Evolutionary conservation across 2,113 vertebrate genomes (phyloP).

Genomic region (Rhinolophus ferrumequinum): DNA sequence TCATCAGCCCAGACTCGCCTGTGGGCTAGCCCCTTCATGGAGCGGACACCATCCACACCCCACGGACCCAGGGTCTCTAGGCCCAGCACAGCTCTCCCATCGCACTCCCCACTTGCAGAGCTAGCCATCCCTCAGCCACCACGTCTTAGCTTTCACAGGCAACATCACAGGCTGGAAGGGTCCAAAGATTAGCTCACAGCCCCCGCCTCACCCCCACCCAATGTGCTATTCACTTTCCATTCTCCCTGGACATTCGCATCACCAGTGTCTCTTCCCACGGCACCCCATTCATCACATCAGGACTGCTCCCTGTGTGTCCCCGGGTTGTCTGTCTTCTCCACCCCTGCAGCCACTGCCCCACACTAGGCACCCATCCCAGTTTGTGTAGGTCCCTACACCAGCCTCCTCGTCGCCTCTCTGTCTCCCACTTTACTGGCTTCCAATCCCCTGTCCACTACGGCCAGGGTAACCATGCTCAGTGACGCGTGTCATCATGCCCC

Average conservation of each 20-base stretch:
- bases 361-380: fast-evolving
- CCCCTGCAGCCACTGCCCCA: fast-evolving
- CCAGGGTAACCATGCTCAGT: neutral
- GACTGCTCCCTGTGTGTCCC: fast-evolving
- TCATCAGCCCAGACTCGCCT: neutral
- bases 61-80: fast-evolving
- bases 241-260: fast-evolving
- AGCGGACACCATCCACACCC: fast-evolving
- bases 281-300: fast-evolving
- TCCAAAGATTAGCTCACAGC: neutral
- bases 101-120: neutral
- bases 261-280: neutral
- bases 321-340: neutral
- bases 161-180: neutral
- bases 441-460: fast-evolving
- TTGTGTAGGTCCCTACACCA: neutral
- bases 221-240: neutral
- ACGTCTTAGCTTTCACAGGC: neutral
- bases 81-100: fast-evolving
- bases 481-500: fast-evolving
- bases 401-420: neutral
- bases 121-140: fast-evolving
- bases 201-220: fast-evolving
- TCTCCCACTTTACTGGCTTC: neutral
- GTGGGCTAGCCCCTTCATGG: too few species aligned